Conservation (phyloP, 2,113 vertebrate genomes). For the Coturnix japonica region DNA sequence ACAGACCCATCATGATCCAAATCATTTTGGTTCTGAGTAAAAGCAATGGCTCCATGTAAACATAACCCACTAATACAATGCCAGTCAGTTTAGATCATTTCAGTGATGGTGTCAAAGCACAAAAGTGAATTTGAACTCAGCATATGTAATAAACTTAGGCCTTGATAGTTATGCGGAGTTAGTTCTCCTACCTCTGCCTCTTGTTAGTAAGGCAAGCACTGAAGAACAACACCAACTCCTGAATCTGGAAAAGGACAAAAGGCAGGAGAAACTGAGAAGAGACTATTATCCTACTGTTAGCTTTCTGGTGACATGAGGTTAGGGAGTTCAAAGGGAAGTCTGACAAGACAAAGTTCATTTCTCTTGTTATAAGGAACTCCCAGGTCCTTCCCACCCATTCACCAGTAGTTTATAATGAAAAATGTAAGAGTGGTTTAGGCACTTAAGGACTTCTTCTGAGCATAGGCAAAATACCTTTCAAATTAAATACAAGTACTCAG, state of each 20-base stretch:
- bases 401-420: constrained; percentile 12
- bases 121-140: not conserved
- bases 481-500: constrained; percentile 26
- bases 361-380: constrained; percentile 5
- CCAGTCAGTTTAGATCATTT: not conserved
- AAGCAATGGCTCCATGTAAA: not conserved
- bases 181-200: not conserved
- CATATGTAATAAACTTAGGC: not conserved
- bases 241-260: not conserved
- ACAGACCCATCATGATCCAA: not conserved
- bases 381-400: not conserved
- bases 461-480: constrained; percentile 52
- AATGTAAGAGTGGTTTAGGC: not conserved
- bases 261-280: not conserved
- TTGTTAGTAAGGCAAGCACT: not conserved
- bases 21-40: not conserved
- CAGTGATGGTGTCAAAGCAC: not conserved
- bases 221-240: not conserved
- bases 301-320: constrained; percentile 8
- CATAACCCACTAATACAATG: not conserved
- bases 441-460: constrained; percentile 29
- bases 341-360: constrained; percentile 16
- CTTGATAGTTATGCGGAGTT: not conserved
- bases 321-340: constrained; percentile 12
- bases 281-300: not conserved